These are phyloP conservation scores for Drosophila pegasa DNA, from an alignment of 2,888 invertebrate genomes.

Conservation along the genomic window DNA sequence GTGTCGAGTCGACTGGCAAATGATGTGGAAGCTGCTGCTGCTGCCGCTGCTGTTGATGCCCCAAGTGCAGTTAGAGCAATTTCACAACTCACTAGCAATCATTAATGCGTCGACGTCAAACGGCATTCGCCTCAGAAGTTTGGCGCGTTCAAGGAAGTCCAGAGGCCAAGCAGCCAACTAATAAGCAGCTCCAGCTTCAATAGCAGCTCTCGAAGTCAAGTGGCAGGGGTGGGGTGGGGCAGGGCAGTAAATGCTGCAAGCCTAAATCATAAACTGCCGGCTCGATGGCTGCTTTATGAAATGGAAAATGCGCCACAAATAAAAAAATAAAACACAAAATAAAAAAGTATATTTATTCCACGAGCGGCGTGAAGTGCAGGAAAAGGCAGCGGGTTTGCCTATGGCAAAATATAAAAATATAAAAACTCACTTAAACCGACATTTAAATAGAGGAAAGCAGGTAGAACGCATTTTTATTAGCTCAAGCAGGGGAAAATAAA, in stretches of 20 bases:
- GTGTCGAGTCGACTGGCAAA: slow-evolving; percentile 64
- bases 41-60: slow-evolving; percentile 52
- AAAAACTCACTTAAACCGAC: slow-evolving; percentile 59
- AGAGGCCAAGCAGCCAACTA: slow-evolving; percentile 58
- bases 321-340: slow-evolving; percentile 50
- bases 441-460: slow-evolving; percentile 48
- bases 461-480: slow-evolving; percentile 20
- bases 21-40: slow-evolving; percentile 71
- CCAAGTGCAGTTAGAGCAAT: slow-evolving; percentile 79
- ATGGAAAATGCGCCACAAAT: slow-evolving; percentile 77
- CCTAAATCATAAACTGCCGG: slow-evolving; percentile 78
- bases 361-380: not conserved
- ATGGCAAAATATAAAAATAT: slow-evolving; percentile 28
- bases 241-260: slow-evolving; percentile 53
- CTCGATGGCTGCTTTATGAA: slow-evolving; percentile 76
- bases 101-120: slow-evolving; percentile 76
- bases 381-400: slow-evolving; percentile 20
- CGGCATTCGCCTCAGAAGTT: slow-evolving; percentile 67
- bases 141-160: slow-evolving; percentile 73
- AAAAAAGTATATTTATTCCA: not conserved
- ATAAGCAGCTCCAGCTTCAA: slow-evolving; percentile 63
- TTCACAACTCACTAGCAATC: slow-evolving; percentile 81
- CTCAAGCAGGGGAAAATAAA: slow-evolving; percentile 15
- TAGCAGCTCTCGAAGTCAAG: slow-evolving; percentile 17
- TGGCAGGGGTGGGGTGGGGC: not conserved